Evolutionary conservation across 2,888 invertebrate genomes (phyloP).

Genomic region (Ceratothoa steindachneri): DNA sequence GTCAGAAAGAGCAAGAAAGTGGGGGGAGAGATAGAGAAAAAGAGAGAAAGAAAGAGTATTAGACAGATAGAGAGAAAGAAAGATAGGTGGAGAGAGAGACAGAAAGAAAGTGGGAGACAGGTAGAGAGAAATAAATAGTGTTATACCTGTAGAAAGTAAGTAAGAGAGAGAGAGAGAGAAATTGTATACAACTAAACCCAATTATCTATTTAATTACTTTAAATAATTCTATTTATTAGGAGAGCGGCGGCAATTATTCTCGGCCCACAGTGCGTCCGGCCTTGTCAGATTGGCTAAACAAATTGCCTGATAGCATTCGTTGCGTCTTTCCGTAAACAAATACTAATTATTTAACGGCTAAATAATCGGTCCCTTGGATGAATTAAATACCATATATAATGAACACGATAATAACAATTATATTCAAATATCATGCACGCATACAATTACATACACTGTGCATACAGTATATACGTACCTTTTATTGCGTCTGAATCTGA

Average conservation of each 20-base stretch:
- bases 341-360: neutral
- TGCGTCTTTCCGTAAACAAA: neutral
- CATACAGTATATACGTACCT: too few species aligned
- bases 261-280: neutral
- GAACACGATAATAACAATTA: too few species aligned
- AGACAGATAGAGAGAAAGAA: slow-evolving; percentile 4
- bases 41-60: neutral
- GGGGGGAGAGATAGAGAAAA: slow-evolving; percentile 9
- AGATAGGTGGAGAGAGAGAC: neutral
- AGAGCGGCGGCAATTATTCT: neutral
- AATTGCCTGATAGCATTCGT: neutral
- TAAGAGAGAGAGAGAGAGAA: neutral
- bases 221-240: neutral
- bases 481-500: too few species aligned
- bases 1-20: neutral
- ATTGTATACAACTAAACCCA: neutral
- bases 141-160: neutral
- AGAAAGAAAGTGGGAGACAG: slow-evolving; percentile 8
- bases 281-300: neutral
- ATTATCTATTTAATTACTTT: neutral
- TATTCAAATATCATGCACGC: too few species aligned
- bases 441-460: too few species aligned
- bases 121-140: neutral
- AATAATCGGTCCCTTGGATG: too few species aligned
- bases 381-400: too few species aligned